Evolutionary conservation across 1,140 invertebrate genomes (phyloP), one percentile per base, ranked within the genome.

Genomic region (Zaprionus gabonicus): DNA sequence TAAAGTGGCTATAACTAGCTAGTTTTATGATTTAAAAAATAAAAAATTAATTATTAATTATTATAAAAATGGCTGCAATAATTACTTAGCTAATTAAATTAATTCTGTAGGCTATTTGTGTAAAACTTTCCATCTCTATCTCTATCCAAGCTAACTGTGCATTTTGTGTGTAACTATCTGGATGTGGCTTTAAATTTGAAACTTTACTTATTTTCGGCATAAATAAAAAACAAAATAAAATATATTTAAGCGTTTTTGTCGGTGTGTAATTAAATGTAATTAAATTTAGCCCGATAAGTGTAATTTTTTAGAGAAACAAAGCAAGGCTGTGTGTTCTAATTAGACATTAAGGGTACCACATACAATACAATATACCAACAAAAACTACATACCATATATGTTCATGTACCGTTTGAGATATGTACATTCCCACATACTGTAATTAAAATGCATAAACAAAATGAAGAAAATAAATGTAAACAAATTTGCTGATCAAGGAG

Each of bases 301-400:
- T 88, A 88, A 90, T 90, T 85, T 90, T 88, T 74, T 90, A 87
- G 81, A 90, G 85, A 91, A 92, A 92, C 91, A 92, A 92, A 92
- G 91, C 91, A 92, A 91, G 91, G 91, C 91, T 92, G 91, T 92
- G 91, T 92, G 79, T 92, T 92, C 91, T 92, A 85, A 87, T 56
- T 88, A 87, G 75, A 80, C 56, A 38, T 44, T 76, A 88, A 91
- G 72, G 57, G 34, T 60, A 69, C 57, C 57, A 71, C 53, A 44
- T 44, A 44, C 6, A 17, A 46, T 46, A 46, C 7, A 9, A 7
- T 7, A 7, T 46, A 46, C 41, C 41, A 17, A 46, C n/a, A 46
- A 46, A 17, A 41, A 13, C 17, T 46, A 17, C 41, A 41, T 41
- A 41, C 38, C 38, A 41, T 41, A 41, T n/a, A 34, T 34, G 31